These are phyloP conservation scores for Plutella xylostella DNA, from an alignment of 2,888 invertebrate genomes.

Conservation along the genomic window DNA sequence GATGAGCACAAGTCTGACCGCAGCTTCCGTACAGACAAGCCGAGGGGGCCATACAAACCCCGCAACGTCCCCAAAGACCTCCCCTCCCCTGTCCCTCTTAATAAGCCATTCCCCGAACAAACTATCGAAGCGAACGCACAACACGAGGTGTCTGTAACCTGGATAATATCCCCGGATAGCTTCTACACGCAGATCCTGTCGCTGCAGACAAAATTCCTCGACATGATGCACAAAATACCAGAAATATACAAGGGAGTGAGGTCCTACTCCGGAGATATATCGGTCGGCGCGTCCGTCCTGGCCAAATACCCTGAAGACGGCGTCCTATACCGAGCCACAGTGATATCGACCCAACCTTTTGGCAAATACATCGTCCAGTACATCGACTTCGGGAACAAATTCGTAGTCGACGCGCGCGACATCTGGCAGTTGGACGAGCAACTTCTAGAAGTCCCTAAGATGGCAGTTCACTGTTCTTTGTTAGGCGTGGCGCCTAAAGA, in stretches of 20 bases:
- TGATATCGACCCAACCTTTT: constrained; percentile 68
- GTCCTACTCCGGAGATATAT: constrained; percentile 43
- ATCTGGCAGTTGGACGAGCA: constrained; percentile 78
- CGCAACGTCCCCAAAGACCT: constrained; percentile 46
- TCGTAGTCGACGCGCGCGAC: constrained; percentile 71
- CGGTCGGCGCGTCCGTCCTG: constrained; percentile 74
- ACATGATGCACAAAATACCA: constrained; percentile 80
- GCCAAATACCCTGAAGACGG: constrained; percentile 79
- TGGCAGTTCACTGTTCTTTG: constrained; percentile 78
- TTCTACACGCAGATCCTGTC: constrained; percentile 75
- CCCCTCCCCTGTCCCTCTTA: constrained; percentile 54
- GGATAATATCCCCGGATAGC: constrained; percentile 80
- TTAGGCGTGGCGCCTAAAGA: constrained; percentile 70
- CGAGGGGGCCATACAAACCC: constrained; percentile 40
- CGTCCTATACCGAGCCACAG: constrained; percentile 77
- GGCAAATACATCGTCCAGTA: constrained; percentile 76
- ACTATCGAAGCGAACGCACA: constrained; percentile 60
- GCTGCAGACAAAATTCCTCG: constrained; percentile 67
- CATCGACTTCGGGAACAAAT: constrained; percentile 82
- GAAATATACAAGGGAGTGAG: constrained; percentile 70
- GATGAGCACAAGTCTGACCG: constrained; percentile 42
- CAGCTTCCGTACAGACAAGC: constrained; percentile 39
- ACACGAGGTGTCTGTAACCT: constrained; percentile 74
- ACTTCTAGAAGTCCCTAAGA: constrained; percentile 74
- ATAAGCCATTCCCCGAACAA: constrained; percentile 56